phyloP scores from a whole-genome alignment of 2,888 invertebrate species.

The Lithophane ornitopus region DNA sequence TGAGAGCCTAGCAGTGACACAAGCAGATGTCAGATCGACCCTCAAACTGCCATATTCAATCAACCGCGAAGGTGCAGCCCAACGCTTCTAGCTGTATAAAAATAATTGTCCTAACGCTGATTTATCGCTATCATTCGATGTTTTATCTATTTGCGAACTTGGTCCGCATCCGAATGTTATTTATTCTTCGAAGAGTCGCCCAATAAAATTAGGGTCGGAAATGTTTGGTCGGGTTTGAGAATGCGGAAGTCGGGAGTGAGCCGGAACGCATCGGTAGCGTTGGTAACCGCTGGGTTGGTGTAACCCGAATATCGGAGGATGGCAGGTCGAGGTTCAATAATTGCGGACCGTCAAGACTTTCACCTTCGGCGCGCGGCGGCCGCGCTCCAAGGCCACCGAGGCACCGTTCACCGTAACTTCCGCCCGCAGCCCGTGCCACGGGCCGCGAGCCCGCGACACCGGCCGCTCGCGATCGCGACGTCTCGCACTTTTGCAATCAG shows the following conservation, averaged over 20 bases:
- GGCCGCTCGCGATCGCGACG: slow-evolving; percentile 68
- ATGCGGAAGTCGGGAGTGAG: slow-evolving; percentile 77
- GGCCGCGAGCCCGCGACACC: slow-evolving; percentile 65
- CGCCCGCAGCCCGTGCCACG: slow-evolving; percentile 78
- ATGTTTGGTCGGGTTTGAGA: slow-evolving; percentile 60
- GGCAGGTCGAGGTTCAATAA: slow-evolving; percentile 88
- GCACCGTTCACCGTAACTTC: slow-evolving; percentile 85
- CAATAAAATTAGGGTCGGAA: slow-evolving; percentile 61
- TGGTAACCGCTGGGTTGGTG: slow-evolving; percentile 68
- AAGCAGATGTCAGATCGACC: slow-evolving; percentile 83
- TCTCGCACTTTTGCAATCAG: slow-evolving; percentile 81
- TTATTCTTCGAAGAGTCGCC: slow-evolving; percentile 30
- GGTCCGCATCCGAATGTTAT: slow-evolving; percentile 46
- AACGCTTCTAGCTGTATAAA: slow-evolving; percentile 63
- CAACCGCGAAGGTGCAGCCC: slow-evolving; percentile 84
- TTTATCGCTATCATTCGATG: slow-evolving; percentile 48
- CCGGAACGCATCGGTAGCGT: slow-evolving; percentile 63
- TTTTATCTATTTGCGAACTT: slow-evolving; percentile 56
- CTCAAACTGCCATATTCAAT: slow-evolving; percentile 83
- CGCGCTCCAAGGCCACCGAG: slow-evolving; percentile 85
- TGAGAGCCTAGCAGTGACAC: slow-evolving; percentile 80
- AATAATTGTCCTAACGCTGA: slow-evolving; percentile 64
- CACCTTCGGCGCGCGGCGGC: slow-evolving; percentile 88
- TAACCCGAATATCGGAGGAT: slow-evolving; percentile 84
- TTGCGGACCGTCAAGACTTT: slow-evolving; percentile 88